Percentiles rank a stretch among this genome's conserved stretches.
Evolutionary conservation across 1,140 invertebrate genomes (phyloP).

Genomic region (Papilio machaon): DNA sequence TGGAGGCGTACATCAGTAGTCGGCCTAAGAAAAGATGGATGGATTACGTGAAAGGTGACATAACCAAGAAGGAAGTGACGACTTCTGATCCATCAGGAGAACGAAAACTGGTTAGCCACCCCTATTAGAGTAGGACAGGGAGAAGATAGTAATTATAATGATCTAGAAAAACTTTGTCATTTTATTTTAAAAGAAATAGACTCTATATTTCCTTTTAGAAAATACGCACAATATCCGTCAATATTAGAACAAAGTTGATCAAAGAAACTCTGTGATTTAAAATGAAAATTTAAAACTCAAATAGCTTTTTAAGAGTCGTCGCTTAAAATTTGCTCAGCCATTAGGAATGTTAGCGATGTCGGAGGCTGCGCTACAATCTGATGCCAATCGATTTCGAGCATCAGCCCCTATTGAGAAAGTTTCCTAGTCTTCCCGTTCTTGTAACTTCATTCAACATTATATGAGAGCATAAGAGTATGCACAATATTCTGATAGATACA

Average conservation of each 20-base stretch:
- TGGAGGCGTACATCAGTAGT: neutral
- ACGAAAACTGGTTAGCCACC: too few relatives aligned
- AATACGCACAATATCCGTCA: neutral
- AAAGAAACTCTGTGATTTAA: conserved; percentile 36
- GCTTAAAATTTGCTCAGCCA: conserved; percentile 64
- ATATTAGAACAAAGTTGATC: conserved; percentile 7
- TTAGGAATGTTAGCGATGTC: conserved; percentile 60
- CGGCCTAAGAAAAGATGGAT: too few relatives aligned
- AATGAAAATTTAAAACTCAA: conserved; percentile 60
- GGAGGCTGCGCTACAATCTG: conserved; percentile 55
- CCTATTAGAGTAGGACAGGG: too few relatives aligned
- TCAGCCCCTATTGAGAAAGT: conserved; percentile 45
- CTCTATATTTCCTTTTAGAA: neutral
- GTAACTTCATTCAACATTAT: conserved; percentile 12
- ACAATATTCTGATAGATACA: neutral
- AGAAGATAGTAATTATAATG: too few relatives aligned
- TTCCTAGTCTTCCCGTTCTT: conserved; percentile 44
- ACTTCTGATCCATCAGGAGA: too few relatives aligned
- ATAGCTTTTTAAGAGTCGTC: conserved; percentile 43
- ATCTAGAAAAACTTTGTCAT: too few relatives aligned
- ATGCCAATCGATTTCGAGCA: conserved; percentile 69
- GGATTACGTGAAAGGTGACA: too few relatives aligned
- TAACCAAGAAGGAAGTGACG: too few relatives aligned
- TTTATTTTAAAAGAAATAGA: too few relatives aligned
- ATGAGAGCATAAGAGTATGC: neutral